Base-by-base conservation (phyloP, 2,113 vertebrate species). In the Nasalis larvatus region DNA sequence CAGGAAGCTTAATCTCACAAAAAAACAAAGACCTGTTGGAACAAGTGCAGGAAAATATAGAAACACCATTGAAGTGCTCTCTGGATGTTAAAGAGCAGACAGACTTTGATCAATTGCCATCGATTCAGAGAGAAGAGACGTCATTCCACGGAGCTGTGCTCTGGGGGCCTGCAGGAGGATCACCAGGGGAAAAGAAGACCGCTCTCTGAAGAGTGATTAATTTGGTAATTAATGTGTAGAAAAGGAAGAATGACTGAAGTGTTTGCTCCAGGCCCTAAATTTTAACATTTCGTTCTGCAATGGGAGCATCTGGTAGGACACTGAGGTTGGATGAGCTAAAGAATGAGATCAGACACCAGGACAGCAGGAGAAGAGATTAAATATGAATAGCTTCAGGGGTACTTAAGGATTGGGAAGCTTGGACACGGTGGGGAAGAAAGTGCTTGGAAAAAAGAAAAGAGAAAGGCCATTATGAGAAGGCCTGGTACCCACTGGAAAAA, bases 251-350 rank as follows among this genome's bases (percentile, higher is more conserved):
- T 23, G 35, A 23, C 85, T 58, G 78, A 83, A 88, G 73, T 40
- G 37, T 85, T 96, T 83, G 96, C 97, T 96, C 60, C 86, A n/a
- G 96, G 96, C 92, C 87, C 84, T 78, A 37, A 32, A 21, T 82
- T 76, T 66, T 77, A 85, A 66, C 95, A 73, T 77, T 82, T 54
- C 74, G 49, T 52, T 91, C 85, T 21, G 25, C 54, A 60, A 0
- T 77, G 7, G 5, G 58, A 81, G 94, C 86, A n/a, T 94, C 92
- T 95, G 82, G 76, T 60, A 66, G 86, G 94, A 80, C 8, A 4
- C 30, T 3, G 58, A 82, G 77, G 37, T n/a, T 47, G 84, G 78
- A n/a, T 73, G 87, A 56, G 74, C 47, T 69, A 4, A 49, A 54
- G 84, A 54, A 18, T 11, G 35, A 84, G 47, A 32, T 68, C 78